Conservation (phyloP, 1,140 invertebrate species). For the Bombus haemorrhoidalis region DNA sequence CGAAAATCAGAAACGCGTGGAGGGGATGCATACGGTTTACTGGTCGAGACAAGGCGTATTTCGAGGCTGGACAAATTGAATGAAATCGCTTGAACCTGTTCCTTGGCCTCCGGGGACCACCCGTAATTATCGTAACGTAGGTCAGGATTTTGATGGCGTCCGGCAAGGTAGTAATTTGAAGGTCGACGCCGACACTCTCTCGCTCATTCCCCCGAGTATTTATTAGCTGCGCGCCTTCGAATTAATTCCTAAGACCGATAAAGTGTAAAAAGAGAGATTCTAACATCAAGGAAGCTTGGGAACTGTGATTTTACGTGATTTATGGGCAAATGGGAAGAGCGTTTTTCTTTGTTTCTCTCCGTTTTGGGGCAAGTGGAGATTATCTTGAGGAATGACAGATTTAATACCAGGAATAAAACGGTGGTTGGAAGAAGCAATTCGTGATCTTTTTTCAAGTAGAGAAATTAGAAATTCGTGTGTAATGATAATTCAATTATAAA, state of each 20-base stretch:
- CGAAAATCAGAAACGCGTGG: background rate
- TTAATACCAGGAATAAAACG: background rate
- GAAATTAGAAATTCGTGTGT: too few species aligned
- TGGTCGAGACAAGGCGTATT: constrained; percentile 6
- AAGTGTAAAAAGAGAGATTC: background rate
- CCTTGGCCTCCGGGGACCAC: constrained; percentile 47
- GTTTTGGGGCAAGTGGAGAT: background rate
- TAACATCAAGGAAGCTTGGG: background rate
- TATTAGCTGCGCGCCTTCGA: background rate
- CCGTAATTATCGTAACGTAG: constrained; percentile 66
- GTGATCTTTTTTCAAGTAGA: too few species aligned
- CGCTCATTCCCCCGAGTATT: background rate
- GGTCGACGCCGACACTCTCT: constrained; percentile 20
- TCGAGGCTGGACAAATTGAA: constrained; percentile 61
- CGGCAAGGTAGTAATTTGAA: constrained; percentile 53
- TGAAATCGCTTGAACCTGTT: constrained; percentile 64
- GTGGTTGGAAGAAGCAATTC: too few species aligned
- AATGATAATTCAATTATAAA: too few species aligned
- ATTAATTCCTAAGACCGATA: constrained; percentile 1
- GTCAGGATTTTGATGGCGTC: constrained; percentile 52
- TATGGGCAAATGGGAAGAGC: background rate
- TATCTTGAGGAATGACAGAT: background rate
- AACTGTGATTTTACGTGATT: background rate
- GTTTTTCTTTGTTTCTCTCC: background rate
- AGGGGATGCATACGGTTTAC: background rate